Percentiles rank a stretch among this genome's conserved stretches.
Evolutionary conservation across 2,113 vertebrate genomes (phyloP).

Genomic region (Hemiscyllium ocellatum): DNA sequence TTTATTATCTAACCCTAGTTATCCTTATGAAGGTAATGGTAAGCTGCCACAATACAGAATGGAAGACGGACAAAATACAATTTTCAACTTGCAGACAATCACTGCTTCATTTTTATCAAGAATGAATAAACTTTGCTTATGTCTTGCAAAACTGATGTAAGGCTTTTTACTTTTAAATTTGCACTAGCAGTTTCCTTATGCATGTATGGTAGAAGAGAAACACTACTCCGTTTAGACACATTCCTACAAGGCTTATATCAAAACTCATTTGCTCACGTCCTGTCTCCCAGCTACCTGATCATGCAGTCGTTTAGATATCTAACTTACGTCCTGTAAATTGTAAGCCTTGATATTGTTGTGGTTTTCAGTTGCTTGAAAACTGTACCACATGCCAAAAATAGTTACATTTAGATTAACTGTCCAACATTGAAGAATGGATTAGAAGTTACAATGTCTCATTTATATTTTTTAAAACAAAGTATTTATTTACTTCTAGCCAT

Average conservation of each 20-base stretch:
- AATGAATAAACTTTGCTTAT: not conserved
- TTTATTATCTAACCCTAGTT: too few species aligned
- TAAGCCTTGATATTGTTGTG: not conserved
- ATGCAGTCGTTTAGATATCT: not conserved
- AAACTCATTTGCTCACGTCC: not conserved
- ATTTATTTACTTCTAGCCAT: constrained; percentile 41
- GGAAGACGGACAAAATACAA: not conserved
- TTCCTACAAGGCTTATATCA: not conserved
- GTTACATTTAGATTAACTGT: not conserved
- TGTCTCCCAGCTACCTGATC: too few species aligned
- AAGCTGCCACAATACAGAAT: not conserved
- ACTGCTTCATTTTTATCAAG: not conserved
- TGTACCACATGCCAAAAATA: not conserved
- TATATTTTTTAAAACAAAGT: not conserved
- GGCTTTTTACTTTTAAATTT: not conserved
- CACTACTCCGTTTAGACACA: not conserved
- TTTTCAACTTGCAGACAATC: not conserved
- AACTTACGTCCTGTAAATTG: not conserved
- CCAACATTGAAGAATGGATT: not conserved
- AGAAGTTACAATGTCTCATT: not conserved
- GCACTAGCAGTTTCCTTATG: not conserved
- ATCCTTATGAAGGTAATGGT: too few species aligned
- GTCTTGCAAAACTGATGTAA: not conserved
- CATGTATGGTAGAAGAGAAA: not conserved
- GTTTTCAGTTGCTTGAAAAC: not conserved